Evolutionary conservation across 2,888 invertebrate species (phyloP).

Genomic region (Nycteola revayana): DNA sequence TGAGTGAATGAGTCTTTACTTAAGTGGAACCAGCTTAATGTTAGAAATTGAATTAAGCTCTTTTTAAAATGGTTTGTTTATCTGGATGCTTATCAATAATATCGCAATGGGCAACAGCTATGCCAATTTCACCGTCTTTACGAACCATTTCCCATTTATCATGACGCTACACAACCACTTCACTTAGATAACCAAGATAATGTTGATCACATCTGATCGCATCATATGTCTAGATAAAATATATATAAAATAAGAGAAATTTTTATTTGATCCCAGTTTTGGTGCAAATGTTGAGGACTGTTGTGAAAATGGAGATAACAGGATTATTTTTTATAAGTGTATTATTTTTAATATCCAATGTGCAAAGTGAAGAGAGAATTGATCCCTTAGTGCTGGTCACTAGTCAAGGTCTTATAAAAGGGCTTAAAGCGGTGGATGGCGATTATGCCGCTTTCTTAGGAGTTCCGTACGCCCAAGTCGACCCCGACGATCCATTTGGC

Average conservation of each 20-base stretch:
- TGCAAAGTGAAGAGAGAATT: slow-evolving; percentile 46
- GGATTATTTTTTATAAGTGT: slow-evolving; percentile 15
- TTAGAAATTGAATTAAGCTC: no score
- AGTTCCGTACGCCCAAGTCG: slow-evolving; percentile 66
- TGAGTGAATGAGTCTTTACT: no score
- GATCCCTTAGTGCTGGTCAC: slow-evolving; percentile 64
- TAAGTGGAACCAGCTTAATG: no score
- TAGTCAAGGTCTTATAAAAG: slow-evolving; percentile 64
- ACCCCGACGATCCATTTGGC: slow-evolving; percentile 64
- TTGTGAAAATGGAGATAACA: neutral
- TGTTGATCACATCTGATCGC: slow-evolving; percentile 34
- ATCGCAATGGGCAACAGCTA: no score
- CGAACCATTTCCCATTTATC: slow-evolving; percentile 14
- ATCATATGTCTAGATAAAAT: slow-evolving; percentile 51
- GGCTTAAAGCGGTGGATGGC: slow-evolving; percentile 58
- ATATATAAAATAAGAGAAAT: slow-evolving; percentile 31
- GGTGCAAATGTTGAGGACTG: slow-evolving; percentile 12
- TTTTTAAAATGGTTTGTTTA: no score
- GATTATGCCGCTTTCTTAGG: slow-evolving; percentile 67
- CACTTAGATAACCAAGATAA: slow-evolving; percentile 28
- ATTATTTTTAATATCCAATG: slow-evolving; percentile 26
- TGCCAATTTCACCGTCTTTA: no score
- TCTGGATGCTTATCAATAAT: no score
- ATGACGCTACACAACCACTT: slow-evolving; percentile 34
- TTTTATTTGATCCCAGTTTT: slow-evolving; percentile 11